Conservation (phyloP, 1,140 invertebrate species). For the Mactra quadrangularis region DNA sequence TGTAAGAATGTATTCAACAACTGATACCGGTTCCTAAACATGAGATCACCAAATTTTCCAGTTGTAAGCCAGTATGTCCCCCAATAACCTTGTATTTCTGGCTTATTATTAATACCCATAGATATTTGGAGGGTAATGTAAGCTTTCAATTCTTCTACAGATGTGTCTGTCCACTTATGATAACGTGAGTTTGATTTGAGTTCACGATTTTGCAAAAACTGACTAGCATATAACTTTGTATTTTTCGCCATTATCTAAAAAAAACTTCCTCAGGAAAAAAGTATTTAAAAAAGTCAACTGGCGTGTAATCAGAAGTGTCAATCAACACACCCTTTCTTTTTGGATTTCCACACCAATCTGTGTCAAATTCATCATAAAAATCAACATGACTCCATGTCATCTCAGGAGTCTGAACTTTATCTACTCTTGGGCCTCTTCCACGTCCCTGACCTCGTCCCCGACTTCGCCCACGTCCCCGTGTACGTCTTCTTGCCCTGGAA, state of each 20-base stretch:
- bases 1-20: not conserved
- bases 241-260: not conserved
- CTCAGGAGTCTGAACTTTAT: not conserved
- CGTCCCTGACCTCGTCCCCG: not conserved
- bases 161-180: not conserved
- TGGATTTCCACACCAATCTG: too few relatives aligned
- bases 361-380: not conserved
- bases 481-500: too few relatives aligned
- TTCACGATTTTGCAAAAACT: not conserved
- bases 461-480: not conserved
- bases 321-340: slow-evolving; percentile 6
- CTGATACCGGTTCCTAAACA: slow-evolving; percentile 12
- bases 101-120: slow-evolving; percentile 3
- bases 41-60: not conserved
- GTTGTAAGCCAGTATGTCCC: not conserved
- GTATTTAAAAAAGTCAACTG: slow-evolving; percentile 24
- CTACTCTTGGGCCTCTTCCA: not conserved
- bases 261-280: slow-evolving; percentile 10
- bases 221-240: slow-evolving; percentile 7
- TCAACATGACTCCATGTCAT: not conserved
- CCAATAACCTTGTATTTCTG: slow-evolving; percentile 27
- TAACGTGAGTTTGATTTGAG: not conserved
- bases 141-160: not conserved
- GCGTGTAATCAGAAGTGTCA: slow-evolving; percentile 1
- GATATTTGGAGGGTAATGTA: too few relatives aligned